Percentiles rank a stretch among this genome's conserved stretches.
Evolutionary conservation across 2,113 vertebrate genomes (phyloP).

Genomic region (Nanorana parkeri): DNA sequence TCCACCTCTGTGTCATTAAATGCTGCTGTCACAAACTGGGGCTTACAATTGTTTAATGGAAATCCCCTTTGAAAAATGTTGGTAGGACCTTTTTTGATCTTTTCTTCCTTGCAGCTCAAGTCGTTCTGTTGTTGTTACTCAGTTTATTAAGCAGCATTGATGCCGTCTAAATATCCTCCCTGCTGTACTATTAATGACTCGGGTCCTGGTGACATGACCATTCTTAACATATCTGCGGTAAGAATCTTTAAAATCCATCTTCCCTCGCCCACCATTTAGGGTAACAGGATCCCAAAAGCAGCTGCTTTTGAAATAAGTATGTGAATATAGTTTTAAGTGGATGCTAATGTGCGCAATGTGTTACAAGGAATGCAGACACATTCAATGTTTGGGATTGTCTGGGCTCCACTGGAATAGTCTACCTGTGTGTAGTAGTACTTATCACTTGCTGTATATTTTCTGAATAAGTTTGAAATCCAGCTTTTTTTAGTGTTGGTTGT

Average conservation of each 20-base stretch:
- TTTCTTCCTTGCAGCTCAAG: too few species aligned
- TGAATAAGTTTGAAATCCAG: too few species aligned
- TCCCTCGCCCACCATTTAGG: conserved; percentile 17
- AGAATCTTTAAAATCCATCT: not conserved
- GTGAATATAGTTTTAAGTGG: conserved; percentile 15
- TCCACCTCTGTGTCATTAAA: too few species aligned
- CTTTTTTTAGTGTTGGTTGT: too few species aligned
- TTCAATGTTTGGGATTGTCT: conserved; percentile 13
- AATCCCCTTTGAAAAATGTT: too few species aligned
- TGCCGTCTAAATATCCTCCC: too few species aligned
- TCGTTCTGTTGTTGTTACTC: too few species aligned
- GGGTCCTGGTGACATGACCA: not conserved
- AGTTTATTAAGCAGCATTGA: too few species aligned
- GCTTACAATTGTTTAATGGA: too few species aligned
- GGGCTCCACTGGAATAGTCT: not conserved
- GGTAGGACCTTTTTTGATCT: too few species aligned
- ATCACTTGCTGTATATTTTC: too few species aligned
- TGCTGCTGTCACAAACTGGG: too few species aligned
- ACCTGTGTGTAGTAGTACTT: not conserved
- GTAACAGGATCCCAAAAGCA: conserved; percentile 14
- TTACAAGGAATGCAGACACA: conserved; percentile 21
- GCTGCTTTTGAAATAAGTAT: conserved; percentile 10
- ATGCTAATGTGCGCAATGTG: not conserved
- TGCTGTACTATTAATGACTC: not conserved
- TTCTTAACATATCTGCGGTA: conserved; percentile 27